Evolutionary conservation across 1,140 invertebrate species (phyloP).

Genomic region (Mya arenaria): DNA sequence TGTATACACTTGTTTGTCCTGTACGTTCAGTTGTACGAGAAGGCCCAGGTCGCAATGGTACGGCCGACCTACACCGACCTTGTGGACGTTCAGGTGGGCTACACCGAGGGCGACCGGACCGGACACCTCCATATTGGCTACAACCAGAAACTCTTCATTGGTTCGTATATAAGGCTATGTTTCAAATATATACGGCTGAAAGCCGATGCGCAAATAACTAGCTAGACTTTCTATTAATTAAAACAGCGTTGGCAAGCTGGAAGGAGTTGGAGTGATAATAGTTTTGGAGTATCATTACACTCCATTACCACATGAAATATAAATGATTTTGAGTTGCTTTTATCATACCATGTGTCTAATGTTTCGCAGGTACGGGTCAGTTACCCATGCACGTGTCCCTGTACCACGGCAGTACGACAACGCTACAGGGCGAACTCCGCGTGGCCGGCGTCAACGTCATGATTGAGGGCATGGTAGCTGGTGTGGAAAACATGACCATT

Average conservation of each 20-base stretch:
- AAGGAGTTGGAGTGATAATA: too few relatives aligned
- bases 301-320: too few relatives aligned
- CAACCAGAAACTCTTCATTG: constrained; percentile 69
- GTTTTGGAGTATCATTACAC: too few relatives aligned
- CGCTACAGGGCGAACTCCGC: constrained; percentile 69
- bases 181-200: background rate
- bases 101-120: constrained; percentile 65
- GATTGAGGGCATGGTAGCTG: constrained; percentile 67
- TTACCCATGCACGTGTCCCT: constrained; percentile 64
- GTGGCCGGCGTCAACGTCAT: constrained; percentile 69
- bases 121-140: constrained; percentile 68
- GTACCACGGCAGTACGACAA: constrained; percentile 65
- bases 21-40: constrained; percentile 62
- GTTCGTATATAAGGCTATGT: background rate
- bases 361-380: constrained; percentile 54
- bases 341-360: too few relatives aligned
- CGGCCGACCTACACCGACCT: constrained; percentile 27
- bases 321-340: too few relatives aligned
- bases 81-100: constrained; percentile 53
- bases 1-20: background rate
- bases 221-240: too few relatives aligned
- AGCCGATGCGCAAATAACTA: background rate
- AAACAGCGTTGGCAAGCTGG: too few relatives aligned
- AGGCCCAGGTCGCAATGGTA: constrained; percentile 67
- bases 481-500: constrained; percentile 73